These are phyloP conservation scores for Staurois parvus DNA, from an alignment of 2,797 vertebrate species.

Conservation along the genomic window DNA sequence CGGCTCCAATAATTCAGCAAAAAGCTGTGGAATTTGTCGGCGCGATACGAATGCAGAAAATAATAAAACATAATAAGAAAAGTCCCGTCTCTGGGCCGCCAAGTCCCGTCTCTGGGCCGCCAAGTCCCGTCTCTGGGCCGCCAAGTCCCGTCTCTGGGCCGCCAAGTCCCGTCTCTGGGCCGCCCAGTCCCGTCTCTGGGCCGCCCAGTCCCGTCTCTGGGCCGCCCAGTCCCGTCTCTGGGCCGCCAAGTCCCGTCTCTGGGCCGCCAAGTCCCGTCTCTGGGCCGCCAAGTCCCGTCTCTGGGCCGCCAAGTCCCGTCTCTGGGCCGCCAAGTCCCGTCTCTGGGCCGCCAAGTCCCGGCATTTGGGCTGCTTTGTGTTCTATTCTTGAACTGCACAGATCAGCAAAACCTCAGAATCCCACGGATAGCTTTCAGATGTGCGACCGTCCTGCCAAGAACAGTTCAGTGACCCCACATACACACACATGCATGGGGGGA, in stretches of 20 bases:
- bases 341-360: not conserved
- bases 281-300: not conserved
- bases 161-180: not conserved
- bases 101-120: not conserved
- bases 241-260: not conserved
- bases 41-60: too few relatives aligned
- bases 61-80: too few relatives aligned
- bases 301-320: not conserved
- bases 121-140: not conserved
- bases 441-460: slow-evolving; percentile 20
- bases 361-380: not conserved
- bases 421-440: slow-evolving; percentile 28
- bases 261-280: not conserved
- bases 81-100: not conserved
- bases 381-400: slow-evolving; percentile 3
- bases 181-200: not conserved
- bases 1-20: too few relatives aligned
- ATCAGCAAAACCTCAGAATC: slow-evolving; percentile 18
- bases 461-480: slow-evolving; percentile 35
- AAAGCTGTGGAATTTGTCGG: too few relatives aligned
- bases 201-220: too few relatives aligned
- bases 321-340: not conserved
- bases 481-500: not conserved
- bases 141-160: not conserved
- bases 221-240: too few relatives aligned